Evolutionary conservation across 2,797 vertebrate genomes (phyloP), one percentile per base, ranked within the genome.

Genomic region (Silurus aristotelis): DNA sequence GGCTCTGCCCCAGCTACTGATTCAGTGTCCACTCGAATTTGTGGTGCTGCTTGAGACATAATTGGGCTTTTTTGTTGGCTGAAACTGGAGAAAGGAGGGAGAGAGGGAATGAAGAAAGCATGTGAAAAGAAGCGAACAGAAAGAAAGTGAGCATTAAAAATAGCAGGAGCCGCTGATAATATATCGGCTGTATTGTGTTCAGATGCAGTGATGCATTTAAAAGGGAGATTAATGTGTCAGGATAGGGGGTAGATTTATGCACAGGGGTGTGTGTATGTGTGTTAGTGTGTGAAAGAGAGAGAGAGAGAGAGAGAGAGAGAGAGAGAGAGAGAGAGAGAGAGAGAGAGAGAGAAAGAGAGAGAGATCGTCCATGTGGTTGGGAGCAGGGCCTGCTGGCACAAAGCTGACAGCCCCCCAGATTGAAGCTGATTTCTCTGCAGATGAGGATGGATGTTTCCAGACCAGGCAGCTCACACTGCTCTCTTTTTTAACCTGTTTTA

Each of bases 221-320:
- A 95, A 92, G 92, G 91, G 92, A 94, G 94, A 95, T 95, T 95
- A 95, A 95, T 93, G 92, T 93, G 94, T 95, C 94, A 94, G 91
- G 93, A 94, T 92, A 90, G 90, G 93, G 92, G 91, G 93, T 93
- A 93, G 73, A 84, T 77, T 61, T 83, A 70, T 84, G 80, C 66
- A 66, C 3, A n/a, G 20, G 75, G 38, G 56, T 60, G 83, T 82
- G 38, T 67, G 27, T 71, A 14, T 63, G 68, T 87, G 31, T 77
- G 72, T 77, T 52, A 60, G 56, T 63, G 14, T 56, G 72, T 73
- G 46, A 55, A 48, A 12, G 84, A 17, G 31, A n/a, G 70, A 67
- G 25, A 64, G 63, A 38, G 38, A 38, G 31, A 38, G 31, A 38
- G 31, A 38, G 31, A 38, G 31, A 63, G 63, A 38, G 31, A 38